Percentiles rank a stretch among this genome's conserved stretches.
phyloP scores from a whole-genome alignment of 2,113 vertebrate species.

The Cygnus atratus region DNA sequence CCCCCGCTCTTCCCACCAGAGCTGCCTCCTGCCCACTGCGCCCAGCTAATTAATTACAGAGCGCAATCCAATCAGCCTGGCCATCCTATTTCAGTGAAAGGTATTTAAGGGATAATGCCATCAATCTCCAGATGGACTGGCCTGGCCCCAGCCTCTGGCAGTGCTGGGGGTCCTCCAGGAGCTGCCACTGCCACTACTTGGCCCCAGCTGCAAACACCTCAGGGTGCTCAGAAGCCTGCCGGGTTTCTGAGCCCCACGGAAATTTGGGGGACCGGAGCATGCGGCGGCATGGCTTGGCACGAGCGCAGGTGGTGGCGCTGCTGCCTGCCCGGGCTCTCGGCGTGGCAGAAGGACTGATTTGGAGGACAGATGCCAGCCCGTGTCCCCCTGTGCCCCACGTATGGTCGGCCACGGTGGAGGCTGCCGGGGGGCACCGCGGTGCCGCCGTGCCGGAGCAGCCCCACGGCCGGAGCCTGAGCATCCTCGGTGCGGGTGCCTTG shows the following conservation, averaged over 20 bases:
- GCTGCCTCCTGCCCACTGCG: not conserved
- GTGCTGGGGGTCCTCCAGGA: rapidly evolving
- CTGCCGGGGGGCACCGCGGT: too few species aligned
- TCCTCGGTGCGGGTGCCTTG: rapidly evolving
- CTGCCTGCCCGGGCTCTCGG: not conserved
- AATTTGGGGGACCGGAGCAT: not conserved
- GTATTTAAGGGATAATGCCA: slow-evolving; percentile 51
- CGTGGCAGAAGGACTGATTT: not conserved
- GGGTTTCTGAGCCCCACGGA: not conserved
- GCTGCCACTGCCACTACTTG: not conserved
- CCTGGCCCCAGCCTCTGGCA: not conserved
- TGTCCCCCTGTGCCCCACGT: too few species aligned
- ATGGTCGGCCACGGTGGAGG: too few species aligned
- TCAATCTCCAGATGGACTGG: slow-evolving; percentile 33
- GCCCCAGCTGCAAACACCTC: not conserved
- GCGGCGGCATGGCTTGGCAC: not conserved
- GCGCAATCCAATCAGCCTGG: slow-evolving; percentile 50
- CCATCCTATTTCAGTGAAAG: slow-evolving; percentile 38
- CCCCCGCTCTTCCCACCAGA: not conserved
- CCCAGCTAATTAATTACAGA: slow-evolving; percentile 54
- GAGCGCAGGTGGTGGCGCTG: not conserved
- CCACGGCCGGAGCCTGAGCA: not conserved
- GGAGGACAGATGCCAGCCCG: not conserved
- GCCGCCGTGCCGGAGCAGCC: not conserved
- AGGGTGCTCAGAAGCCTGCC: rapidly evolving